Conservation (phyloP, 1,140 invertebrate species). For the Diploscapter pachys region DNA sequence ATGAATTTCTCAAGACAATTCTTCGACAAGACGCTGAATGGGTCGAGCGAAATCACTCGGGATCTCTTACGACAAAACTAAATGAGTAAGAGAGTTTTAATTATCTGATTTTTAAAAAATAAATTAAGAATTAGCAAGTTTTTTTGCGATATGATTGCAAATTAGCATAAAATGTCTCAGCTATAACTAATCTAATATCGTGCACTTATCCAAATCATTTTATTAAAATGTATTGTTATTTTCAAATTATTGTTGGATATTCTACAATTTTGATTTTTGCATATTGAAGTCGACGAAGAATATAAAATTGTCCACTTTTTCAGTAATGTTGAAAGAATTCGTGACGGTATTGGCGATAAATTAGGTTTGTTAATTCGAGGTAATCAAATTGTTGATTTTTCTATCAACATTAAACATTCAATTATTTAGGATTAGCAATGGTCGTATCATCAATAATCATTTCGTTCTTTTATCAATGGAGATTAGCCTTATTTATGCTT, state of each 20-base stretch:
- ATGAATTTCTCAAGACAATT: slow-evolving; percentile 71
- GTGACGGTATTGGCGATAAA: slow-evolving; percentile 84
- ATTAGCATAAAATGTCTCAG: too few species aligned
- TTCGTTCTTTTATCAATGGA: slow-evolving; percentile 41
- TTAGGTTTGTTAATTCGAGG: slow-evolving; percentile 72
- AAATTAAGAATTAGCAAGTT: too few species aligned
- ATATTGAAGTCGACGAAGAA: too few species aligned
- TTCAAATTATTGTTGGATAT: too few species aligned
- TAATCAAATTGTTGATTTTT: not conserved
- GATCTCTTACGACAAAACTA: slow-evolving; percentile 80
- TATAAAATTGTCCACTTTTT: slow-evolving; percentile 13
- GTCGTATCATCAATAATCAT: slow-evolving; percentile 26
- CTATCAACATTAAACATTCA: too few species aligned
- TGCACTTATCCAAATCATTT: too few species aligned
- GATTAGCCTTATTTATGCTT: slow-evolving; percentile 40
- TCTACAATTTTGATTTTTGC: too few species aligned
- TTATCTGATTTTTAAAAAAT: not conserved
- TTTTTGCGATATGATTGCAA: too few species aligned
- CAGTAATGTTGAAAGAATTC: slow-evolving; percentile 80
- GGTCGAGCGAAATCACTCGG: slow-evolving; percentile 80
- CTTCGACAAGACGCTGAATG: slow-evolving; percentile 82
- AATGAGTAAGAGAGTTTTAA: slow-evolving; percentile 75
- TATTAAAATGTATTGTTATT: too few species aligned
- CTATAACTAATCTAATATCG: too few species aligned
- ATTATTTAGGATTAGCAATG: not conserved